These are phyloP conservation scores for zebrafish (Danio rerio) DNA, from an alignment of 2,113 vertebrate genomes.

Conservation along the genomic window GRCz12tu NC_133186.1:30954001-30954500, in stretches of 20 bases:
- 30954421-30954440: neutral
- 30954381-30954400: conserved; percentile 15
- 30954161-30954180: conserved; percentile 62
- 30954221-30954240: conserved; percentile 60
- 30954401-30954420: neutral
- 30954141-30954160: conserved; percentile 67
- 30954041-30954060: neutral
- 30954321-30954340: conserved; percentile 40
- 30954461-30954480: no score
- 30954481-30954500: no score
- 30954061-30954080: conserved; percentile 4
- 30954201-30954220: conserved; percentile 37
- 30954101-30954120: conserved; percentile 44
- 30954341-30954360: conserved; percentile 49
- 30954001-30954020: no score
- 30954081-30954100: conserved; percentile 6
- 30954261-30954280: conserved; percentile 54
- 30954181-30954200: conserved; percentile 54
- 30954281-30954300: conserved; percentile 20
- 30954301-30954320: neutral
- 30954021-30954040: neutral
- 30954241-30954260: conserved; percentile 58
- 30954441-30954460: neutral
- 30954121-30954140: conserved; percentile 60
- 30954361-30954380: conserved; percentile 27